Evolutionary conservation across 2,113 vertebrate species (phyloP).

Genomic region (Scophthalmus maximus): DNA sequence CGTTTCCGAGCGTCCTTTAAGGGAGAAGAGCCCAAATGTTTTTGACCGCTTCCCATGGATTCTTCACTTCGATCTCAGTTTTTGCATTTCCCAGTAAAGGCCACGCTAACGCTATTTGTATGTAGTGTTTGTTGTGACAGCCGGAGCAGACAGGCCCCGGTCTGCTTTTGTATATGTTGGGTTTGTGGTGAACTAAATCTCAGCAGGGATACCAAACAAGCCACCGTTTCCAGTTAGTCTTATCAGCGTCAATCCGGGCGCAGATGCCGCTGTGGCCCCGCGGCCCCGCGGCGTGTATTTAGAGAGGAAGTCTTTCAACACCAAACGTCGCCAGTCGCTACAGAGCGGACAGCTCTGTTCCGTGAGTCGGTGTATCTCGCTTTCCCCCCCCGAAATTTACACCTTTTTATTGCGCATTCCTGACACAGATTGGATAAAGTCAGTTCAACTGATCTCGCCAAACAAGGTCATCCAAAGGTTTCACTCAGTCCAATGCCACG

Average conservation of each 20-base stretch:
- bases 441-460: neutral
- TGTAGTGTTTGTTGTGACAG: conserved; percentile 68
- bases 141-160: conserved; percentile 41
- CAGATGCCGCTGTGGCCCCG: conserved; percentile 15
- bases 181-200: conserved; percentile 56
- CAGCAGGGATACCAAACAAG: conserved; percentile 31
- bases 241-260: conserved; percentile 15
- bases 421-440: conserved; percentile 4
- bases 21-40: neutral
- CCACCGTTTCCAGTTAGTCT: conserved; percentile 32
- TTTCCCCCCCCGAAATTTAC: neutral
- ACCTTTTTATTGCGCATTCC: conserved; percentile 24
- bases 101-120: conserved; percentile 12
- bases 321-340: conserved; percentile 20
- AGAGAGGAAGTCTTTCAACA: conserved; percentile 22
- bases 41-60: neutral
- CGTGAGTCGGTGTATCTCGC: conserved; percentile 2
- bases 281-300: neutral
- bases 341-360: neutral
- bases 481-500: neutral
- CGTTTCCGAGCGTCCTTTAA: conserved; percentile 13
- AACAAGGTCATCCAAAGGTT: conserved; percentile 4
- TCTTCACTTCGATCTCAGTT: neutral
- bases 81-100: too few relatives aligned
- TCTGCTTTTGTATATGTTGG: conserved; percentile 59